phyloP scores from a whole-genome alignment of 2,797 vertebrate genomes.

The Sibirionetta formosa region DNA sequence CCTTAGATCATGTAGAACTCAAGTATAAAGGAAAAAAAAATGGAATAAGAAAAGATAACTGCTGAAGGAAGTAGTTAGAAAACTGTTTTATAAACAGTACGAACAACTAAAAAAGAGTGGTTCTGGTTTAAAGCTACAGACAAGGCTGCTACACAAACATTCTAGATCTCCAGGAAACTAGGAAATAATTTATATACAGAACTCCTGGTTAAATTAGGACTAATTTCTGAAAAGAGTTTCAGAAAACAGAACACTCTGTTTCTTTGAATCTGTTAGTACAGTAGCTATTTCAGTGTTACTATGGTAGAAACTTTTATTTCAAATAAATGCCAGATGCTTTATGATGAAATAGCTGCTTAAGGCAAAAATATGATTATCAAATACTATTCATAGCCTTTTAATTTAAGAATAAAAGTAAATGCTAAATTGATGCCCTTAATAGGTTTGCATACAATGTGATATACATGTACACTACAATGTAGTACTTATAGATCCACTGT shows the following conservation, averaged over 20 bases:
- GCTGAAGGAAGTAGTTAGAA: background rate
- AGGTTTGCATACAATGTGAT: background rate
- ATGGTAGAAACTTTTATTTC: background rate
- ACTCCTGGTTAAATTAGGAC: constrained; percentile 15
- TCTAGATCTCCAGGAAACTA: background rate
- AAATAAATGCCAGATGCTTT: background rate
- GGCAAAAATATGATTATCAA: background rate
- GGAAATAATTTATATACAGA: constrained; percentile 18
- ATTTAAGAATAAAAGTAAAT: background rate
- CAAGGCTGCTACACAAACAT: background rate
- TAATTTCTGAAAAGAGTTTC: constrained; percentile 22
- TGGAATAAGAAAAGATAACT: background rate
- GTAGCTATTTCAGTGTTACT: background rate
- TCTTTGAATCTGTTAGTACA: background rate
- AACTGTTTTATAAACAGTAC: background rate
- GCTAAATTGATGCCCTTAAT: background rate
- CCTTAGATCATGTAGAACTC: constrained; percentile 17
- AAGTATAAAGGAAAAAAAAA: background rate
- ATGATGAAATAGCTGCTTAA: background rate
- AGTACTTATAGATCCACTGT: background rate
- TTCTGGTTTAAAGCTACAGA: constrained; percentile 24
- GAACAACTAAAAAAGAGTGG: constrained; percentile 37
- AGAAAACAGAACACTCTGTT: constrained; percentile 15
- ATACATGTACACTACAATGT: accelerated
- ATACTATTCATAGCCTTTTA: background rate